A percentile compares a stretch with the other conserved stretches of the same genome.
phyloP scores from a whole-genome alignment of 1,140 invertebrate genomes.

The Scylla paramamosain region DNA sequence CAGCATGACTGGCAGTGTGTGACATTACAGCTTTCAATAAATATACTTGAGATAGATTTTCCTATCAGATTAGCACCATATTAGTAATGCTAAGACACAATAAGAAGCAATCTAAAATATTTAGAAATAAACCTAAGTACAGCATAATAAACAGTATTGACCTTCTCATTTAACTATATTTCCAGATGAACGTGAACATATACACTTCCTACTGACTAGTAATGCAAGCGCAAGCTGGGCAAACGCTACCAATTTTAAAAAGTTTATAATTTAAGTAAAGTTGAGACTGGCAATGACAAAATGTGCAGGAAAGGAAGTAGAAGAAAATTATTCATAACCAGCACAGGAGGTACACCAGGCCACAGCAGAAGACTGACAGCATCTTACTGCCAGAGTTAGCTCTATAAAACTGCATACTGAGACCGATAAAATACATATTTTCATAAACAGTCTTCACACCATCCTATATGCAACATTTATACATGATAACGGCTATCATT shows the following conservation, averaged over 20 bases:
- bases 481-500: neutral
- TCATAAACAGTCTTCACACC: neutral
- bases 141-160: constrained; percentile 34
- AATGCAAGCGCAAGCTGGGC: constrained; percentile 70
- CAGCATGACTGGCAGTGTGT: constrained; percentile 65
- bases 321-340: neutral
- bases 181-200: constrained; percentile 26
- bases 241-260: constrained; percentile 56
- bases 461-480: neutral
- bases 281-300: constrained; percentile 39
- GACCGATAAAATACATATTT: neutral
- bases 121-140: constrained; percentile 11
- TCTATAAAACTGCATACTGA: too few species aligned
- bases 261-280: constrained; percentile 19
- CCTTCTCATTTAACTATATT: neutral
- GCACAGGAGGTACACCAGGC: neutral
- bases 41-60: constrained; percentile 29
- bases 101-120: constrained; percentile 45
- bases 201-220: constrained; percentile 65
- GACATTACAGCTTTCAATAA: constrained; percentile 63
- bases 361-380: neutral
- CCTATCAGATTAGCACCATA: constrained; percentile 57
- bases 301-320: neutral
- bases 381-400: neutral
- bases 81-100: constrained; percentile 56